Base-by-base conservation (phyloP, 2,797 vertebrate species). In the Halcyon leucocephala region DNA sequence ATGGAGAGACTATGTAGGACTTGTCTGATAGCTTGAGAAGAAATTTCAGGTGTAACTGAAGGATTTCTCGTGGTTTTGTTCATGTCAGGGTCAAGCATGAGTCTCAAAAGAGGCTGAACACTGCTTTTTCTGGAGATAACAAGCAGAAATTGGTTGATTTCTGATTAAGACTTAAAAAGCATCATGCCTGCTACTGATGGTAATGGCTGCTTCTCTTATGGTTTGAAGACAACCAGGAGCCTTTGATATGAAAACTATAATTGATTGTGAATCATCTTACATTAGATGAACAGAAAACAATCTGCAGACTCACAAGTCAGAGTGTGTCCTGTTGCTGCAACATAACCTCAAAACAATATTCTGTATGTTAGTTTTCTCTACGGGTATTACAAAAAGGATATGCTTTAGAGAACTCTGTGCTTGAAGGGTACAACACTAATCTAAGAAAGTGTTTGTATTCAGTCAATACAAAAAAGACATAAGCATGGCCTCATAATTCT, bases 241-340 rank as follows among this genome's bases (percentile, higher is more conserved):
- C 69, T 86, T 93, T 90, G 69, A 69, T 83, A 52, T 58, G 29
- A 94, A 52, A 95, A 67, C n/a, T 7, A 7, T 33, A 90, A 89
- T 25, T 93, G 82, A 89, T 94, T 82, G 78, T 66, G 86, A 95
- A 95, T 96, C 62, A 84, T 92, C 73, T 93, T 89, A 51, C 17
- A 41, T 82, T 90, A 96, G 64, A 92, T 67, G 66, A 92, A 58
- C 65, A 89, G 94, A 88, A 96, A 83, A 3, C 57, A 79, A 37
- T 82, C 78, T 89, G 71, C 41, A 93, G 24, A 66, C 82, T 93
- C 28, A 41, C 46, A 97, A 90, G 60, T 48, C 58, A 31, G 88
- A 58, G n/a, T 71, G 25, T 69, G 52, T 86, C 82, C 57, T 71
- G 41, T 76, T 83, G 69, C 54, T 88, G 54, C 62, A 76, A 79